Base-by-base conservation (phyloP, 2,113 vertebrate species). In the Cebidichthys violaceus region DNA sequence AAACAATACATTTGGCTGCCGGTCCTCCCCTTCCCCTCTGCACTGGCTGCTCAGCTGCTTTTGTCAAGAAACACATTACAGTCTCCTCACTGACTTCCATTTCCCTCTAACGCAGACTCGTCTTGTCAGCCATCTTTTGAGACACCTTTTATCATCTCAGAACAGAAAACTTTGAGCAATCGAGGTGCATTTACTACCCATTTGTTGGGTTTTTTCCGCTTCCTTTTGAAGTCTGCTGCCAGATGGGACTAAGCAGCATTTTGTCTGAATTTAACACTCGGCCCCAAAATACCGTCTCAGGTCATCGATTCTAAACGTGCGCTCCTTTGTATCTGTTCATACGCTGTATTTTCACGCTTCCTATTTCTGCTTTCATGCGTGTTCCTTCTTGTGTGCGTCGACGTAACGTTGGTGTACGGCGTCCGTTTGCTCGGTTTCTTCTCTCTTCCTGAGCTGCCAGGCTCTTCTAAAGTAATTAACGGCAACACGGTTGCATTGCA, bases 121-220 rank as follows among this genome's bases (percentile, higher is more conserved):
- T 0, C 29, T 47, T 74, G 39, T 68, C n/a, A 31, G 39, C 8
- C 20, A 27, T 73, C n/a, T n/a, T 69, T 55, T 13, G 33, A 6
- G 31, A 64, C 14, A 1, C 17, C 41, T 62, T 67, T 69, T 65
- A 74, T 72, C 35, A 55, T n/a, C 8, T 69, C n/a, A 22, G 15
- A 47, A 27, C 45, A 81, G 37, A 64, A 3, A 64, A 3, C 15
- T 8, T 17, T 39, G 29, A 55, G 61, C 37, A 29, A 27, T 7
- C 20, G 13, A 55, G 24, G 69, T 43, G 52, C 2, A 61, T 68
- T 77, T 5, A 33, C 3, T 33, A 5, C 33, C 33, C 33, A 33
- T 6, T 33, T 67, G 24, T 37, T 60, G 39, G 77, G 6, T 39
- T 73, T 75, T 59, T 17, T 17, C 62, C 27, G n/a, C n/a, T n/a